A percentile compares a stretch with the other conserved stretches of the same genome.
These are phyloP conservation scores for Apis dorsata DNA, from an alignment of 1,140 invertebrate species.

Conservation along the genomic window DNA sequence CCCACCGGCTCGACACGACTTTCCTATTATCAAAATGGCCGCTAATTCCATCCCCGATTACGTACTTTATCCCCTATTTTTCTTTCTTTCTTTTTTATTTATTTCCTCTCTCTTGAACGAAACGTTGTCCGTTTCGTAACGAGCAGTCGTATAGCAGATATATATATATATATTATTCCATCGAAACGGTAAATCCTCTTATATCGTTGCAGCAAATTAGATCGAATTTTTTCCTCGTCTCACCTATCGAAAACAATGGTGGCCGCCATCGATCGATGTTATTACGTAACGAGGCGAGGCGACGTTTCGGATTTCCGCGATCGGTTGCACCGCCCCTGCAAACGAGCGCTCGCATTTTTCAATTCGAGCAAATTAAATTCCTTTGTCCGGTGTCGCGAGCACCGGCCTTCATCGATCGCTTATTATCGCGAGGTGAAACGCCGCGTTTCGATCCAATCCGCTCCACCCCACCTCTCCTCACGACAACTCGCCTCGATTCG, in stretches of 20 bases:
- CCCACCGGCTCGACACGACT: not conserved
- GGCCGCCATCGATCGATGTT: conserved; percentile 5
- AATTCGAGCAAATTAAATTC: conserved; percentile 51
- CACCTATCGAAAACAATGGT: conserved; percentile 21
- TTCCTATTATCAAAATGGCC: not conserved
- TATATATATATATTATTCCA: not conserved
- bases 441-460: conserved; percentile 16
- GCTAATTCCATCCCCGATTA: not conserved
- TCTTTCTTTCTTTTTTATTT: not conserved
- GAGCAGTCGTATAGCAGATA: not conserved
- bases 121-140: not conserved
- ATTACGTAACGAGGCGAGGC: conserved; percentile 44
- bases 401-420: conserved; percentile 39
- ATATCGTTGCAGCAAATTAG: conserved; percentile 22
- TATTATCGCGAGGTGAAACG: conserved; percentile 37
- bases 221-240: not conserved
- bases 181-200: conserved; percentile 29
- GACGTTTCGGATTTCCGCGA: conserved; percentile 46
- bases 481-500: not conserved
- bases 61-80: no score
- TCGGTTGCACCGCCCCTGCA: not conserved
- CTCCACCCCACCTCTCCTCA: not conserved
- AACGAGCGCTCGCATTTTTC: conserved; percentile 43
- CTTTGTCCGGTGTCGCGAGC: conserved; percentile 43
- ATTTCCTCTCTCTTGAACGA: not conserved